A percentile compares a stretch with the other conserved stretches of the same genome.
These are phyloP conservation scores for Mustela nigripes DNA, from an alignment of 2,113 vertebrate species.

Conservation along the genomic window DNA sequence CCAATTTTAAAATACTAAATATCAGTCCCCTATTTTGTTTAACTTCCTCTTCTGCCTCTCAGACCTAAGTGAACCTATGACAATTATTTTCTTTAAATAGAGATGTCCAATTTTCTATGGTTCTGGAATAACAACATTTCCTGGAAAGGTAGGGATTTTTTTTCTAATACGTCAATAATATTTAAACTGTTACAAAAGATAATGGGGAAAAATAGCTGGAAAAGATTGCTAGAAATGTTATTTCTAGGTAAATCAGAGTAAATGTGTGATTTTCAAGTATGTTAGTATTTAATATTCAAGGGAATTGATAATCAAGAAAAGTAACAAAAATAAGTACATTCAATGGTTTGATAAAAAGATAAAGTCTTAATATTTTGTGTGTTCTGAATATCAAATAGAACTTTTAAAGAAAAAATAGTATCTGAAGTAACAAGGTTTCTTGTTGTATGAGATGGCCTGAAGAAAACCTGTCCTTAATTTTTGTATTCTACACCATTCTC, in stretches of 20 bases:
- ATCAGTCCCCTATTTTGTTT: neutral
- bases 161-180: slow-evolving; percentile 26
- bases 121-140: slow-evolving; percentile 38
- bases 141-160: neutral
- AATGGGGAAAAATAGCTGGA: neutral
- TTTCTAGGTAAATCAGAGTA: neutral
- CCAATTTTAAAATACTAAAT: slow-evolving; percentile 55
- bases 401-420: neutral
- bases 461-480: neutral
- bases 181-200: slow-evolving; percentile 21
- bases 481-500: neutral
- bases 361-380: neutral
- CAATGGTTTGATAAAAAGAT: neutral
- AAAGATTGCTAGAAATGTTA: neutral
- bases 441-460: neutral
- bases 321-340: neutral
- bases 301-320: slow-evolving; percentile 38
- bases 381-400: neutral
- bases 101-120: neutral
- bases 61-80: neutral
- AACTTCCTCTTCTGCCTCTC: neutral
- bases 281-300: neutral
- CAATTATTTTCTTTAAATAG: slow-evolving; percentile 25
- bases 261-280: neutral
- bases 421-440: neutral